phyloP scores from a whole-genome alignment of 1,140 invertebrate species.

The Drosophila equinoxialis region DNA sequence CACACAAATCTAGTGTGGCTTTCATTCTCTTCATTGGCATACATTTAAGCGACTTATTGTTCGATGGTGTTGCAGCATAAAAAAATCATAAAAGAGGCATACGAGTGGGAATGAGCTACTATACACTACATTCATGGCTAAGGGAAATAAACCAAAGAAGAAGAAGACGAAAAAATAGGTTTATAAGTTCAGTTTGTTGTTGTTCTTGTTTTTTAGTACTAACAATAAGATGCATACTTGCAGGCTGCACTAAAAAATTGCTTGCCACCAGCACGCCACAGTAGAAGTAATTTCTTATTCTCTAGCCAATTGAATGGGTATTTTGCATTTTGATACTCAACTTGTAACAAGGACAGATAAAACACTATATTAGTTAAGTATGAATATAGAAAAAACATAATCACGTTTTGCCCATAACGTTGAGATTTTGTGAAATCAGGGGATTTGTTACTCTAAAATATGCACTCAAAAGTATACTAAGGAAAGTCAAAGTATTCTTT shows the following conservation, averaged over 20 bases:
- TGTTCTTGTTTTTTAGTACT: constrained; percentile 10
- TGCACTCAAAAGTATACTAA: too few relatives aligned
- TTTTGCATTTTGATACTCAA: not conserved
- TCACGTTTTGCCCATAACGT: too few relatives aligned
- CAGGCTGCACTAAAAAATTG: constrained; percentile 47
- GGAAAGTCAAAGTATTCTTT: too few relatives aligned
- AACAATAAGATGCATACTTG: constrained; percentile 37
- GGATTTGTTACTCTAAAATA: too few relatives aligned
- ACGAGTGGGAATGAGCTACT: too few relatives aligned
- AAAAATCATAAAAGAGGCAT: not conserved
- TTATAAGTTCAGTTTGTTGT: constrained; percentile 4
- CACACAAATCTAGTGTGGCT: too few relatives aligned
- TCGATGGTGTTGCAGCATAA: not conserved
- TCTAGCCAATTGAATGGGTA: not conserved
- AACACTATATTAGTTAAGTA: too few relatives aligned
- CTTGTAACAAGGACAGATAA: not conserved
- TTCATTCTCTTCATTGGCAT: too few relatives aligned
- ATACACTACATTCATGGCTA: not conserved
- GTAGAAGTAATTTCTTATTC: constrained; percentile 13
- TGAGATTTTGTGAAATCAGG: too few relatives aligned
- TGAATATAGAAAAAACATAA: too few relatives aligned
- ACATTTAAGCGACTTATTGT: not conserved
- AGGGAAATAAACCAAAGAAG: not conserved
- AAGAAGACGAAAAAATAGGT: not conserved
- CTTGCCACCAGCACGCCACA: constrained; percentile 21